A percentile compares a stretch with the other conserved stretches of the same genome.
phyloP scores from a whole-genome alignment of 1,140 invertebrate genomes.

The Drosophila tsacasi region DNA sequence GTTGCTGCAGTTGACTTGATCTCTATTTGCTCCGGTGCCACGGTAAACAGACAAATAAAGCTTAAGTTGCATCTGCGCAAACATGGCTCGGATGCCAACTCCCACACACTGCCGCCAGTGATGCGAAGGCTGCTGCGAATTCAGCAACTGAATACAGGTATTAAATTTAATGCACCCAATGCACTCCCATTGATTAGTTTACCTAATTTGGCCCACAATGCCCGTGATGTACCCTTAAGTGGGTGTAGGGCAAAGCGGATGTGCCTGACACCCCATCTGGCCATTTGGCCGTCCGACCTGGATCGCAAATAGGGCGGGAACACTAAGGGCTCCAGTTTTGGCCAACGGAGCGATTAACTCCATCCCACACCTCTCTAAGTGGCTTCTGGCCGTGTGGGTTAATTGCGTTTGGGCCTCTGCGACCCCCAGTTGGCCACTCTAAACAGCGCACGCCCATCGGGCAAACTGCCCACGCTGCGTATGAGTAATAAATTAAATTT shows the following conservation, averaged over 20 bases:
- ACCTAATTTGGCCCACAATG: constrained; percentile 20
- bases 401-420: constrained; percentile 68
- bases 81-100: constrained; percentile 4
- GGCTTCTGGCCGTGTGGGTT: constrained; percentile 39
- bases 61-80: constrained; percentile 65
- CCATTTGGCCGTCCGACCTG: not conserved
- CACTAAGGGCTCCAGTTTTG: not conserved
- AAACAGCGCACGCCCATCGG: constrained; percentile 4
- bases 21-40: constrained; percentile 36
- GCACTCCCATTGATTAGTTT: constrained; percentile 64
- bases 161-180: constrained; percentile 42
- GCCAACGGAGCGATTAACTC: constrained; percentile 24
- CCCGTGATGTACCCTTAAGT: constrained; percentile 13
- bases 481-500: constrained; percentile 64
- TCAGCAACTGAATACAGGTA: constrained; percentile 22
- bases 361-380: constrained; percentile 24
- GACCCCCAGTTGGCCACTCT: constrained; percentile 12
- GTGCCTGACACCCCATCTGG: constrained; percentile 1
- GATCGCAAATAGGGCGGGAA: constrained; percentile 3
- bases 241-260: not conserved
- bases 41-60: constrained; percentile 62
- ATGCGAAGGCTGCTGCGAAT: constrained; percentile 14
- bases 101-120: constrained; percentile 15
- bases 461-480: constrained; percentile 27
- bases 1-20: constrained; percentile 49